phyloP scores from a whole-genome alignment of 2,113 vertebrate species.

The Archilochus colubris region DNA sequence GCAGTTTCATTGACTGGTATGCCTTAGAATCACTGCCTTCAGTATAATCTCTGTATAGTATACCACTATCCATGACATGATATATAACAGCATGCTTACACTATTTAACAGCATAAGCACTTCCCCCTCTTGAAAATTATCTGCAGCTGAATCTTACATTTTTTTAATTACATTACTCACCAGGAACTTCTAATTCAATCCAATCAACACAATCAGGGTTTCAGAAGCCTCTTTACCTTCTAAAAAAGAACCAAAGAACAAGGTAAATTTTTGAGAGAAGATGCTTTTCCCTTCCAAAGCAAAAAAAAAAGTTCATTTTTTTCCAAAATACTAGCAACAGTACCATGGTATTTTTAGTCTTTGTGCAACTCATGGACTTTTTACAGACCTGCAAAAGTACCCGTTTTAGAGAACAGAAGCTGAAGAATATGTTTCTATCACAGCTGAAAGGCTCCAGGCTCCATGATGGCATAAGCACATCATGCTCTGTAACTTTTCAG shows the following conservation, averaged over 20 bases:
- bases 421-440: neutral
- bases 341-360: neutral
- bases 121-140: neutral
- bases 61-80: neutral
- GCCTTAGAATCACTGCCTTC: neutral
- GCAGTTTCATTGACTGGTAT: neutral
- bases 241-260: neutral
- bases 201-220: neutral
- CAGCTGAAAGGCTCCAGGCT: neutral
- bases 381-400: neutral
- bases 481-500: neutral
- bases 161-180: neutral
- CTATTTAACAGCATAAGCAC: neutral
- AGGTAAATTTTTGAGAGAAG: neutral
- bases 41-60: neutral
- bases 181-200: neutral
- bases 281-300: neutral
- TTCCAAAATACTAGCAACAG: neutral
- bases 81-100: neutral
- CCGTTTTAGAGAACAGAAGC: neutral
- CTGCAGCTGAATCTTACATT: neutral
- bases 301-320: neutral
- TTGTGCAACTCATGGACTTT: neutral
- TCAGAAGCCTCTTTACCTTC: neutral
- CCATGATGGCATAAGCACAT: neutral